Percentiles rank a stretch among this genome's conserved stretches.
phyloP scores from a whole-genome alignment of 2,797 vertebrate genomes.

The Gephyroberyx darwinii region DNA sequence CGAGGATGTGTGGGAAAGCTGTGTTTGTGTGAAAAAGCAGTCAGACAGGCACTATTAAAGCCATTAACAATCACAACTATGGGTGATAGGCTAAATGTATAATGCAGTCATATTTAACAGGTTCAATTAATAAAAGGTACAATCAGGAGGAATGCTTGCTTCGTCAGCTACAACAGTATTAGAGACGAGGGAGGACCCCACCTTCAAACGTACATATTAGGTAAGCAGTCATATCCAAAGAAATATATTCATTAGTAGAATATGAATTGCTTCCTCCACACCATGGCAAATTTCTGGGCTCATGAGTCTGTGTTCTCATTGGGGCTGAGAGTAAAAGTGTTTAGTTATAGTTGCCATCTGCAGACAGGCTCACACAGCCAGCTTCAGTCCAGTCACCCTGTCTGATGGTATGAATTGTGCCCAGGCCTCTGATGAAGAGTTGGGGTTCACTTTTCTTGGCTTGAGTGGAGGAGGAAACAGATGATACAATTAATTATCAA shows the following conservation, averaged over 20 bases:
- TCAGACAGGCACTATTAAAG: slow-evolving; percentile 58
- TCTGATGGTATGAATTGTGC: slow-evolving; percentile 75
- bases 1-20: slow-evolving; percentile 64
- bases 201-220: slow-evolving; percentile 40
- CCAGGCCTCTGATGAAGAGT: slow-evolving; percentile 80
- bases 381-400: slow-evolving; percentile 72
- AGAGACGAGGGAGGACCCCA: slow-evolving; percentile 17
- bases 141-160: slow-evolving; percentile 34
- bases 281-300: slow-evolving; percentile 68
- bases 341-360: slow-evolving; percentile 79
- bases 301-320: slow-evolving; percentile 63
- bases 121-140: slow-evolving; percentile 33
- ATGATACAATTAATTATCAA: slow-evolving; percentile 90
- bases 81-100: slow-evolving; percentile 39
- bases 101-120: slow-evolving; percentile 29
- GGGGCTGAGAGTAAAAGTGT: slow-evolving; percentile 73
- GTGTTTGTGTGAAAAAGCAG: slow-evolving; percentile 57
- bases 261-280: slow-evolving; percentile 67
- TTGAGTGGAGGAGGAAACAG: slow-evolving; percentile 81
- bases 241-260: slow-evolving; percentile 50
- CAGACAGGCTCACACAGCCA: slow-evolving; percentile 73
- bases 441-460: slow-evolving; percentile 83
- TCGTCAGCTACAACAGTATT: slow-evolving; percentile 24
- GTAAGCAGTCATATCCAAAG: slow-evolving; percentile 32
- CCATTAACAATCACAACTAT: slow-evolving; percentile 28